Evolutionary conservation across 2,888 invertebrate genomes (phyloP), one percentile per base, ranked within the genome.

Genomic region (Boloria selene): DNA sequence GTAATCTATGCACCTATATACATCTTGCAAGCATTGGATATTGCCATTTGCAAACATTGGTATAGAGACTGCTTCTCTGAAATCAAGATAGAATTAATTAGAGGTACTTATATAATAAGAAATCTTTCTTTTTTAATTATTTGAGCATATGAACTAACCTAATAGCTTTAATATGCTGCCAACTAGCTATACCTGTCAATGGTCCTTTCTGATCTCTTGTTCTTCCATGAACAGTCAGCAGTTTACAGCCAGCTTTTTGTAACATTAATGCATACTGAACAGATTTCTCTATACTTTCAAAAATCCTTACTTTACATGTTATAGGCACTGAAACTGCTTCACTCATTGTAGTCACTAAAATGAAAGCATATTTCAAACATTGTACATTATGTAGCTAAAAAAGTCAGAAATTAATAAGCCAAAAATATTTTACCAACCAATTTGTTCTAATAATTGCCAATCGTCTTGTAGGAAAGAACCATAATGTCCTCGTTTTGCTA

Each of bases 31-130:
- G 77, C 96, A 96, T 84, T 99, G 98, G 74, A 99, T 97, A 82
- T 99, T 99, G 16, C 99, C 99, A 93, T 99, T 99, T 31, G 99
- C 98, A 83, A 99, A 95, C 79, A 99, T 97, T 14, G 99, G 99
- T 78, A 99, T 96, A 70, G 94, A 95, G 26, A 99, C 94, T 67
- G 95, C 95, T 74, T 97, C 94, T 78, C 97, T 98, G 81, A 67
- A 91, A 87, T 22, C 22, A 62, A 26, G n/a, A 22, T 13, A 17
- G 13, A 13, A 49, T 14, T 59, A 14, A 16, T 16, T 49, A 49
- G 16, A 10, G 31, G 6, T 38, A 54, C 5, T 50, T 14, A 0
- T 61, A 47, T 44, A 13, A 31, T 26, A 31, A 4, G 42, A 16
- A n/a, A 31, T 18, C 31, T 62, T 6, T 13, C 6, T 47, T 49